Percentiles rank a stretch among this genome's conserved stretches.
Evolutionary conservation across 2,797 vertebrate species (phyloP).

Genomic region (Manis javanica): DNA sequence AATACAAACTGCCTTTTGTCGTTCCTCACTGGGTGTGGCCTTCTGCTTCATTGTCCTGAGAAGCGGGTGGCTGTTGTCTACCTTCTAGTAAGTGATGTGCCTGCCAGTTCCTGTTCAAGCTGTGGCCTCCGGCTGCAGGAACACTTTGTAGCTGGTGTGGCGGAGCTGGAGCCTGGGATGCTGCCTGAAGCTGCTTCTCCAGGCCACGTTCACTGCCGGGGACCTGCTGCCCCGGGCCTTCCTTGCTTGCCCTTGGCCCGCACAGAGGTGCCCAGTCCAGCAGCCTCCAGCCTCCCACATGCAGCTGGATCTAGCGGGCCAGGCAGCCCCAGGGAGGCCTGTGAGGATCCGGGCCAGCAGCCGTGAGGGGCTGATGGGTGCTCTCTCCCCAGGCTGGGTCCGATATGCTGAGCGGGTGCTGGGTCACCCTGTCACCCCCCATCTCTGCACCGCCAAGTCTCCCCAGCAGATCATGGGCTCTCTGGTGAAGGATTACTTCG

Average conservation of each 20-base stretch:
- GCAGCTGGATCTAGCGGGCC: no score
- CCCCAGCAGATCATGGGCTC: slow-evolving; percentile 98
- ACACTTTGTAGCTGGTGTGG: accelerated
- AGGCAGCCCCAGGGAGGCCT: no score
- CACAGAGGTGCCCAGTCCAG: no score
- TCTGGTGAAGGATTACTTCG: slow-evolving; percentile 96
- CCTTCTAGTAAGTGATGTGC: background rate
- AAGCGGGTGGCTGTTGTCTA: background rate
- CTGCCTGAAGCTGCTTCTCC: no score
- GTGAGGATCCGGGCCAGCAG: no score
- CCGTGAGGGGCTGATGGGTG: background rate
- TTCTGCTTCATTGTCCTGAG: background rate
- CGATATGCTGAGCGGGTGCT: slow-evolving; percentile 95
- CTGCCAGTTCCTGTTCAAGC: no score
- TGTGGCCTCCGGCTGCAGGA: accelerated
- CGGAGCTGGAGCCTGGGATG: no score
- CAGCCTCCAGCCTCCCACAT: no score
- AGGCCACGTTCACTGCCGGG: no score
- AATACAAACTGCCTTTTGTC: background rate
- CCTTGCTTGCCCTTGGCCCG: no score
- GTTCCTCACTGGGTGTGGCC: accelerated
- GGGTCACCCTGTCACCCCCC: slow-evolving; percentile 93
- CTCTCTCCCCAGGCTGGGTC: slow-evolving; percentile 92
- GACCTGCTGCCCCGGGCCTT: no score
- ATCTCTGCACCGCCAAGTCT: slow-evolving; percentile 96